A percentile compares a stretch with the other conserved stretches of the same genome.
Evolutionary conservation across 1,140 invertebrate species (phyloP).

Genomic region (Eupristina koningsbergeri): DNA sequence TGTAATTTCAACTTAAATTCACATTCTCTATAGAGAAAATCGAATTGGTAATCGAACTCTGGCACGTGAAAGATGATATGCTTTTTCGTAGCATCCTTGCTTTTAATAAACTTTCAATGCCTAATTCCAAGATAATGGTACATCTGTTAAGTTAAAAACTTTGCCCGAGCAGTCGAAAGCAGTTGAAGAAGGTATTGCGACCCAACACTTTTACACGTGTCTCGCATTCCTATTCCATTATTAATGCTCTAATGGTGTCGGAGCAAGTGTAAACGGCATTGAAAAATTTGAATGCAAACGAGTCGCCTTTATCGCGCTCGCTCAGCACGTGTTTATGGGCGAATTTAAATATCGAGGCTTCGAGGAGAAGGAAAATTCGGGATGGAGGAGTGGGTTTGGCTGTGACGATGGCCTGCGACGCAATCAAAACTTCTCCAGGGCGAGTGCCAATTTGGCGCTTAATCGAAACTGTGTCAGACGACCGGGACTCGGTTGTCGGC

Average conservation of each 20-base stretch:
- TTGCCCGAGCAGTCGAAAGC: neutral
- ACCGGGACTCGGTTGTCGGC: neutral
- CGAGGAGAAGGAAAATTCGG: neutral
- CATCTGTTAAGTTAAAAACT: constrained; percentile 19
- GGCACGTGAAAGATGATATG: constrained; percentile 31
- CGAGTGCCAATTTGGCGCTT: constrained; percentile 28
- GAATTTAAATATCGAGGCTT: neutral
- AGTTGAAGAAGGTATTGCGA: too few species aligned
- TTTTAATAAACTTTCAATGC: neutral
- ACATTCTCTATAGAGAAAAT: constrained; percentile 27
- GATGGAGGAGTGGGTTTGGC: too few species aligned
- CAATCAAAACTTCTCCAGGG: constrained; percentile 5
- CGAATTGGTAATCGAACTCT: constrained; percentile 31
- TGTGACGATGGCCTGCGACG: too few species aligned
- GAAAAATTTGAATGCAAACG: too few species aligned
- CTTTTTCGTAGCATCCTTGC: constrained; percentile 17
- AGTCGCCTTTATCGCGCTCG: too few species aligned
- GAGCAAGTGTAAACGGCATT: too few species aligned
- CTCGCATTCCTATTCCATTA: too few species aligned
- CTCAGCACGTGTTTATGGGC: neutral
- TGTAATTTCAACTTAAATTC: constrained; percentile 36
- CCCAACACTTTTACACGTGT: too few species aligned
- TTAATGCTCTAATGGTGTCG: too few species aligned
- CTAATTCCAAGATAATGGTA: constrained; percentile 7
- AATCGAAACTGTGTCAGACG: constrained; percentile 27